Base-by-base conservation (phyloP, 2,797 vertebrate genomes). In the Zenarchopterus dispar region DNA sequence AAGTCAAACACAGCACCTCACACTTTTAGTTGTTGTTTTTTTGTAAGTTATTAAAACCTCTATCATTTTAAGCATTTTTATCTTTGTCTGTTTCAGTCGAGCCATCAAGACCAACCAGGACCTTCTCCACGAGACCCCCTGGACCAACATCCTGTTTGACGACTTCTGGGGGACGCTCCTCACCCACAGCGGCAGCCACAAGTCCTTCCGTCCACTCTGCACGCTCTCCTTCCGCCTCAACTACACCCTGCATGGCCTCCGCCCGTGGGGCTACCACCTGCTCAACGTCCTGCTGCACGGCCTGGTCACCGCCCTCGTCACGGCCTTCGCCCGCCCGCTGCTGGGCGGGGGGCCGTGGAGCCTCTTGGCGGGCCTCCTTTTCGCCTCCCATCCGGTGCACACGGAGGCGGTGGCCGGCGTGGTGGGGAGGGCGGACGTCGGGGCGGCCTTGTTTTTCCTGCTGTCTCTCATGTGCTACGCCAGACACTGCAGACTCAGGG, bases 31-130 rank as follows among this genome's bases (percentile, higher is more conserved):
- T n/a, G n/a, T n/a, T n/a, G n/a, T n/a, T n/a, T n/a, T n/a, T n/a
- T n/a, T n/a, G n/a, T n/a, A n/a, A n/a, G n/a, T n/a, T n/a, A n/a
- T n/a, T n/a, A n/a, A n/a, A n/a, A n/a, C n/a, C n/a, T n/a, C n/a
- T n/a, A n/a, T n/a, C n/a, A n/a, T n/a, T 28, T 28, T 28, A 28
- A 6, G 2, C 6, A 28, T 28, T 28, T 28, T 28, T 28, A 28
- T 28, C 28, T 28, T 58, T 33, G 63, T 5, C 6, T 73, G 36
- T 85, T 85, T 24, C 56, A 99, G 98, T 88, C 97, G 98, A 86
- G 98, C 98, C 67, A 99, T 99, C 92, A 99, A 97, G 93, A 98
- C 96, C 65, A 99, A 99, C 92, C 97, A 97, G 85, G 97, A 99
- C 89, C 96, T 99, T 46, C 95, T 98, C 45, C 95, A 96, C 0